Evolutionary conservation across 2,797 vertebrate genomes (phyloP), one percentile per base, ranked within the genome.

Genomic region (Cirrhinus mrigala): DNA sequence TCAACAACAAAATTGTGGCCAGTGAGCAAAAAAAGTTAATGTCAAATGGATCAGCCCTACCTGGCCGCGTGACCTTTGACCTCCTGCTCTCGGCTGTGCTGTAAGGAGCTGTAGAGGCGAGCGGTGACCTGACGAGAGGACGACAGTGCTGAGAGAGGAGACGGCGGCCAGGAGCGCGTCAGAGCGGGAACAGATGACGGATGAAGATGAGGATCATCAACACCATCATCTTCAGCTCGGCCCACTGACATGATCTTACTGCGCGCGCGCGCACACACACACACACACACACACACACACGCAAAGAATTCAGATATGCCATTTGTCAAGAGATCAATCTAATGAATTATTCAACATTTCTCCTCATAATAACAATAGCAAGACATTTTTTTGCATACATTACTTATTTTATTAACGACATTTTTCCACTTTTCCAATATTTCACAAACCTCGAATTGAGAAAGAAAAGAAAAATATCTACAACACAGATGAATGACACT

Each of bases 91-190:
- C 64, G 74, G 79, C 85, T 91, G 40, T 50, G 85, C 79, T 90
- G 89, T 5, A 91, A 77, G 4, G 89, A 90, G 50, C 86, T 88
- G 71, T 89, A 89, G 37, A 89, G 88, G 0, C 48, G 85, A 1
- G 89, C 64, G 5, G 88, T 89, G 85, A 91, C 89, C 64, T 89
- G 68, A 11, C 85, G 83, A 56, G 89, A 90, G 0, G 84, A 76
- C 0, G 76, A 33, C 33, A 81, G 66, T 6, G 37, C 62, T 1
- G 85, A 78, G 15, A 77, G 85, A 54, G 87, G 84, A 75, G 88
- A 85, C n/a, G 88, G 79, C 2, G 88, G 78, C 79, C 82, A 86
- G 15, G 88, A 88, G 8, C 27, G 79, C 10, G 78, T 50, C 20
- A 87, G 73, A 81, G 87, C 82, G 52, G 87, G 76, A 15, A 48